phyloP scores from a whole-genome alignment of 2,797 vertebrate species.

The Prunella strophiata region DNA sequence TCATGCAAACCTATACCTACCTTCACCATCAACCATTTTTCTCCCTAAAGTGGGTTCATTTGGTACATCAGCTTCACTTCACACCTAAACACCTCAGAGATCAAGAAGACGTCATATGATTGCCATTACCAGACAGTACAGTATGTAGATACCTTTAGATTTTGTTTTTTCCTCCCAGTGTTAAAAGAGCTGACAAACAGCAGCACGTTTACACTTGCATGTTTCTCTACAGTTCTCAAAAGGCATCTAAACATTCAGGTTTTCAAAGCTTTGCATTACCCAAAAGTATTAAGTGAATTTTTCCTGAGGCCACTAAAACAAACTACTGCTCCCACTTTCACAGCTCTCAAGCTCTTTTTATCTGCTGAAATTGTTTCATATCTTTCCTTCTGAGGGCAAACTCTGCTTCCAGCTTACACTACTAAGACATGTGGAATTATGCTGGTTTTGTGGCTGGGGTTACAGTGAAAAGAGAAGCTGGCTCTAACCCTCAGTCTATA shows the following conservation, averaged over 20 bases:
- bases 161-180: background rate
- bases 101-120: background rate
- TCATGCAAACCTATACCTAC: background rate
- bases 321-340: slow-evolving; percentile 46
- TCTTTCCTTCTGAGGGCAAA: background rate
- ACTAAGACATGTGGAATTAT: background rate
- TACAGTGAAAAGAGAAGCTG: background rate
- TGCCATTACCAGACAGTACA: background rate
- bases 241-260: slow-evolving; percentile 58
- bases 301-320: slow-evolving; percentile 52
- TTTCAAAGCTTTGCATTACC: slow-evolving; percentile 62
- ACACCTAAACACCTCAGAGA: background rate
- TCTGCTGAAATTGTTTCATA: background rate
- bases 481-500: background rate
- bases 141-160: background rate
- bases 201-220: slow-evolving; percentile 49
- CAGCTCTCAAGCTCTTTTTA: background rate
- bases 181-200: slow-evolving; percentile 44
- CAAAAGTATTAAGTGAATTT: slow-evolving; percentile 58
- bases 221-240: slow-evolving; percentile 10
- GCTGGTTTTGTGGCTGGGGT: background rate
- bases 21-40: background rate
- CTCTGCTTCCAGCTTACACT: background rate
- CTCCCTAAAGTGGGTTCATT: background rate
- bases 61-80: background rate